Base-by-base conservation (phyloP, 64 coral and sea anemone genomes). In the Montipora efflorescens region DNA sequence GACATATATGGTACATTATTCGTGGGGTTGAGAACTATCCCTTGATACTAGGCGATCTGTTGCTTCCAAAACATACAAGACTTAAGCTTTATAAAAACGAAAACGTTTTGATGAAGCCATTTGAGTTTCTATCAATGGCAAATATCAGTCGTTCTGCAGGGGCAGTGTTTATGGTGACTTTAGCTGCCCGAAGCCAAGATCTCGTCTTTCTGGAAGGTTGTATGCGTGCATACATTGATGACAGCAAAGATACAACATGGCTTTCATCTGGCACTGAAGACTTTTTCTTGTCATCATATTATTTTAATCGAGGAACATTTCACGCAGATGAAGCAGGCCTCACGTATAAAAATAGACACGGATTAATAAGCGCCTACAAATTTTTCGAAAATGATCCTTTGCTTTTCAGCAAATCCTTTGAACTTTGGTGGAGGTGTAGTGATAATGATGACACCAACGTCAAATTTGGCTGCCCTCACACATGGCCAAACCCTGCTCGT, bases 211-310 rank as follows among this genome's bases (percentile, higher is more conserved):
- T 92, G 22, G 90, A 92, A 69, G 90, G 90, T 7, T 92, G 90
- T 43, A 52, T 87, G 14, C 91, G 91, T n/a, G 80, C 91, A 15
- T 85, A 64, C 48, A 92, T 92, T 13, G 91, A 92, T 15, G 81
- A 48, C 19, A 58, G 23, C 16, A 84, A 92, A 23, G 53, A 70
- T 25, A 92, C 82, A 76, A 92, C 81, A 5, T 92, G 80, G 69
- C 91, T 92, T 62, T 92, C 91, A 4, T 92, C 91, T 62, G 91
- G 91, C 2, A 92, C 91, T 25, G 91, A 92, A 68, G 91, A 92
- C 74, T 92, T 92, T 23, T 92, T 92, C 55, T 71, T 92, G 20
- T 91, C 90, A 49, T 79, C 90, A 71, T 91, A 25, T 72, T 91
- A 91, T 51, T 91, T 91, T 59, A 79, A 90, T 20, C 6, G 12